Conservation (phyloP, 1,140 invertebrate genomes). For the Eurosta solidaginis region DNA sequence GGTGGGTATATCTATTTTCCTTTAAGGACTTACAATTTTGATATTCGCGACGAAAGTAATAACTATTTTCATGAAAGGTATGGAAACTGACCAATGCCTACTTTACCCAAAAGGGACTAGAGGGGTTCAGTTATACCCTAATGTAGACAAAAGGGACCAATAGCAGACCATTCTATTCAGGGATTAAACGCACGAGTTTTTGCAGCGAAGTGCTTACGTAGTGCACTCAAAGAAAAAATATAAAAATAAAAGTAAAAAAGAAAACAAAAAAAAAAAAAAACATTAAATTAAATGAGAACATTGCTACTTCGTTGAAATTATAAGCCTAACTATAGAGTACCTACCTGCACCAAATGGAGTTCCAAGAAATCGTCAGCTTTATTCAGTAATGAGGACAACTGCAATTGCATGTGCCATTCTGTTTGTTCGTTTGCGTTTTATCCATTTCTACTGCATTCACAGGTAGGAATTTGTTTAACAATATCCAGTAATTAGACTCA, state of each 20-base stretch:
- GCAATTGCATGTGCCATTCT: not conserved
- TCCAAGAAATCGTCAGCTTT: slow-evolving; percentile 13
- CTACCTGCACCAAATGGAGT: not conserved
- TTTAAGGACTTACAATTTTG: no score
- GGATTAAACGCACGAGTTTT: no score
- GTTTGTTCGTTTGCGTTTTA: not conserved
- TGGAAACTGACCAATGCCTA: no score
- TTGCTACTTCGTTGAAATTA: slow-evolving; percentile 6
- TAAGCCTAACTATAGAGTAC: no score
- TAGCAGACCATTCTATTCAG: no score
- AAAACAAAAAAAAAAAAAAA: not conserved
- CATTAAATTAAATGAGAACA: not conserved
- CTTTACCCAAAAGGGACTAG: no score
- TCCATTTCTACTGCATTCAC: not conserved
- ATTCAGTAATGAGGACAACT: not conserved
- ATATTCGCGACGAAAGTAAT: no score
- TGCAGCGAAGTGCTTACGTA: slow-evolving; percentile 13
- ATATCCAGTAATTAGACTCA: slow-evolving; percentile 17
- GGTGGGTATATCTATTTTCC: no score
- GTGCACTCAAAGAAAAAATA: not conserved
- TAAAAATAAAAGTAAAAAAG: not conserved
- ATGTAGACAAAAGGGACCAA: no score
- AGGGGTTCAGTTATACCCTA: no score
- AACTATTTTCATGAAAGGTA: no score
- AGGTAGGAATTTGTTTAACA: slow-evolving; percentile 1